Evolutionary conservation across 2,888 invertebrate genomes (phyloP).

Genomic region (Pyrrhia umbra): DNA sequence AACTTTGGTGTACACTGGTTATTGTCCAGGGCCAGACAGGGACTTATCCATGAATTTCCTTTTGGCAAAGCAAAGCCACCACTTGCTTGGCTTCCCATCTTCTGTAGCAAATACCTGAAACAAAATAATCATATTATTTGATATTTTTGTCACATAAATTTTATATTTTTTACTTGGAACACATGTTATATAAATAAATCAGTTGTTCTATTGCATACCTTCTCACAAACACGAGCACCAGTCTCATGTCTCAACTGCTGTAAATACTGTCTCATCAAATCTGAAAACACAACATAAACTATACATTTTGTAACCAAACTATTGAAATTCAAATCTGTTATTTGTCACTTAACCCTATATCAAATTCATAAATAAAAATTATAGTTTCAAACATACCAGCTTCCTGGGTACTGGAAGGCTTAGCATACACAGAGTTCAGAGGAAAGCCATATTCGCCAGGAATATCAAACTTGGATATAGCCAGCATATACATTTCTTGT

Average conservation of each 20-base stretch:
- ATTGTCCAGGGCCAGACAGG: slow-evolving; percentile 96
- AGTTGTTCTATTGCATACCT: slow-evolving; percentile 88
- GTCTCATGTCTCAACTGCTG: slow-evolving; percentile 99
- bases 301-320: too few species aligned
- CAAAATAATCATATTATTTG: background rate
- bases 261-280: slow-evolving; percentile 97
- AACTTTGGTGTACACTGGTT: slow-evolving; percentile 63
- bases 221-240: slow-evolving; percentile 96
- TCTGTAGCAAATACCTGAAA: slow-evolving; percentile 94
- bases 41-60: slow-evolving; percentile 99
- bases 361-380: background rate
- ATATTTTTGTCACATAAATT: background rate
- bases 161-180: background rate
- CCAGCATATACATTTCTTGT: slow-evolving; percentile 99
- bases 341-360: background rate
- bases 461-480: slow-evolving; percentile 98
- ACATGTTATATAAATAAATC: background rate
- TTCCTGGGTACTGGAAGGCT: slow-evolving; percentile 94
- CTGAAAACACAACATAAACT: slow-evolving; percentile 85
- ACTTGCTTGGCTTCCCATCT: slow-evolving; percentile 99
- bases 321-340: background rate
- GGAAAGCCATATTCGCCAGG: slow-evolving; percentile 99
- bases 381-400: slow-evolving; percentile 90
- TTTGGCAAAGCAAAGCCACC: slow-evolving; percentile 99
- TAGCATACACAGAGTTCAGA: slow-evolving; percentile 98